A percentile compares a stretch with the other conserved stretches of the same genome.
Evolutionary conservation across 2,888 invertebrate genomes (phyloP).

Genomic region (Andrena hattorfiana): DNA sequence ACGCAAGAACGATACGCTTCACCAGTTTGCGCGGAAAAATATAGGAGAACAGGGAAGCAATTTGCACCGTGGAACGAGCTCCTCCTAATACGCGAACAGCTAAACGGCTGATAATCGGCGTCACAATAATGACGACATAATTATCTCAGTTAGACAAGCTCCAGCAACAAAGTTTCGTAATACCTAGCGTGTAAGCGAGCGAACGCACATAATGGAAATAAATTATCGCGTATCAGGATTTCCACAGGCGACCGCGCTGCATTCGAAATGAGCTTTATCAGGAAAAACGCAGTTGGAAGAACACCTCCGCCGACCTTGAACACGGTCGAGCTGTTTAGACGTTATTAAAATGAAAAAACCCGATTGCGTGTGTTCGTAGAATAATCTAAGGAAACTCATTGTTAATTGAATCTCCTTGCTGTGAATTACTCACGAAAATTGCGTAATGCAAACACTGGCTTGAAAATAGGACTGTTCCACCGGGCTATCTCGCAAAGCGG

Average conservation of each 20-base stretch:
- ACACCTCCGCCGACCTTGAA: neutral
- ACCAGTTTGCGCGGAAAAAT: neutral
- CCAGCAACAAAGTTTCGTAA: neutral
- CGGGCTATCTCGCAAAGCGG: conserved; percentile 92
- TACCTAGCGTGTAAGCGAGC: neutral
- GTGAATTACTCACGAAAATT: neutral
- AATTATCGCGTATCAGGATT: conserved; percentile 8
- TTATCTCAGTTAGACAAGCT: neutral
- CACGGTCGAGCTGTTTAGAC: neutral
- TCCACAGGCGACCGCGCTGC: neutral
- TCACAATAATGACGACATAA: neutral
- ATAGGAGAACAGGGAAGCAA: too few relatives aligned
- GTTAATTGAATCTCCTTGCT: neutral
- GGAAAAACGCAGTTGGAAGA: neutral
- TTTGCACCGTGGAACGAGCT: neutral
- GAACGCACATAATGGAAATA: neutral
- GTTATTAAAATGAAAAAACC: neutral
- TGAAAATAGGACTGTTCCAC: conserved; percentile 88
- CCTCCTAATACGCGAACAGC: neutral
- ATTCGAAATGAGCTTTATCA: conserved; percentile 1
- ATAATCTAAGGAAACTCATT: neutral
- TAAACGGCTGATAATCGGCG: neutral
- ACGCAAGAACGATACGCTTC: neutral
- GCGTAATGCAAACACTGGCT: conserved; percentile 5
- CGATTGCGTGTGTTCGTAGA: neutral